These are phyloP conservation scores for Tachysurus vachellii DNA, from an alignment of 2,113 vertebrate genomes.

Conservation along the genomic window DNA sequence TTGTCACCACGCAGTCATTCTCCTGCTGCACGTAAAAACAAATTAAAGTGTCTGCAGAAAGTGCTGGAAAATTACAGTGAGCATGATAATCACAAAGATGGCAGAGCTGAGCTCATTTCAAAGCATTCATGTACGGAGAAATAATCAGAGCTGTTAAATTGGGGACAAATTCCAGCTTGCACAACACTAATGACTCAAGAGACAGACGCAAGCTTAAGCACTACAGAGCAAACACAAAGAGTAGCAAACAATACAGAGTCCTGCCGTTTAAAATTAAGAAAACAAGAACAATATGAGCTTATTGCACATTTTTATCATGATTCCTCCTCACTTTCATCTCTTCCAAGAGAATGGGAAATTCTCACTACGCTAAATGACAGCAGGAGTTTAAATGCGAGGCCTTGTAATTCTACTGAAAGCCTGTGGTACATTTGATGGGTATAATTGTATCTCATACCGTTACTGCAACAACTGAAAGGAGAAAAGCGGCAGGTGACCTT, in stretches of 20 bases:
- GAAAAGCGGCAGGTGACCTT: slow-evolving; percentile 45
- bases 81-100: slow-evolving; percentile 41
- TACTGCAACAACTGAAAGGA: slow-evolving; percentile 31
- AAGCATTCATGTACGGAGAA: slow-evolving; percentile 44
- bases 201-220: slow-evolving; percentile 30
- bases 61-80: slow-evolving; percentile 50
- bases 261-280: slow-evolving; percentile 27
- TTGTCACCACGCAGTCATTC: slow-evolving; percentile 49
- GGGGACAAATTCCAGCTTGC: slow-evolving; percentile 40
- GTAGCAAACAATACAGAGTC: slow-evolving; percentile 37
- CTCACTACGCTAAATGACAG: slow-evolving; percentile 40
- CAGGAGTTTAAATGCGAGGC: slow-evolving; percentile 39
- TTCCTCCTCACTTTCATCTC: slow-evolving; percentile 26
- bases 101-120: slow-evolving; percentile 48
- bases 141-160: slow-evolving; percentile 46
- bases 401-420: slow-evolving; percentile 27
- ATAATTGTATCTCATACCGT: slow-evolving; percentile 43
- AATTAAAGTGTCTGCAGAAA: slow-evolving; percentile 56
- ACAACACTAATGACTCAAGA: slow-evolving; percentile 45
- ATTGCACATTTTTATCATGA: slow-evolving; percentile 40
- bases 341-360: slow-evolving; percentile 28
- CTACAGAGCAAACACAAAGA: slow-evolving; percentile 38
- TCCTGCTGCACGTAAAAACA: slow-evolving; percentile 51
- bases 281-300: slow-evolving; percentile 45
- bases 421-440: slow-evolving; percentile 28